A percentile compares a stretch with the other conserved stretches of the same genome.
These are phyloP conservation scores for Spea multiplicata DNA, from an alignment of 2,113 vertebrate genomes.

Conservation along the genomic window DNA sequence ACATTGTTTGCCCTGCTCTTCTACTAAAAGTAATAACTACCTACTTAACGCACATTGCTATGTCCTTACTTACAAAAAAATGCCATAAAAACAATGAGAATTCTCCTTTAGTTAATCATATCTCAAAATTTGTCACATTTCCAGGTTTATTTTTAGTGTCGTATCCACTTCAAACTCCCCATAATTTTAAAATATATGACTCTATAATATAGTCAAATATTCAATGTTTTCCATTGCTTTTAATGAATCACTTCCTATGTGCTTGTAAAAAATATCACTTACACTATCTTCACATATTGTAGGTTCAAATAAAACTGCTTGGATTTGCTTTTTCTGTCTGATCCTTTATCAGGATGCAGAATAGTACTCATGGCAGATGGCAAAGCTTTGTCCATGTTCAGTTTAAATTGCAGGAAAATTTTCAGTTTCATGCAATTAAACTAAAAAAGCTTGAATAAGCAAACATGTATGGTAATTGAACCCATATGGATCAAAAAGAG, in stretches of 20 bases:
- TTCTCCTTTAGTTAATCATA: too few relatives aligned
- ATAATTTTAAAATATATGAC: too few relatives aligned
- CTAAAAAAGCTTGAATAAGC: constrained; percentile 66
- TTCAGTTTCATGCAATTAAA: constrained; percentile 63
- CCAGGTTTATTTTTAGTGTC: too few relatives aligned
- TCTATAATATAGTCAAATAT: too few relatives aligned
- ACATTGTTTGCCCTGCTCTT: too few relatives aligned
- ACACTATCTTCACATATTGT: neutral
- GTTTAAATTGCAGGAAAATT: constrained; percentile 61
- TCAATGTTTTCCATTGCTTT: neutral
- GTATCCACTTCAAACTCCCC: too few relatives aligned
- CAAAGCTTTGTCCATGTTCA: constrained; percentile 57
- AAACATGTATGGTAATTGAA: constrained; percentile 64
- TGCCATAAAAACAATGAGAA: too few relatives aligned
- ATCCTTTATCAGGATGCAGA: neutral
- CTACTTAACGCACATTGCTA: too few relatives aligned
- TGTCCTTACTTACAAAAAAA: too few relatives aligned
- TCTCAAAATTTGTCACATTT: too few relatives aligned
- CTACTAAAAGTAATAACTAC: too few relatives aligned
- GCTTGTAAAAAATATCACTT: neutral
- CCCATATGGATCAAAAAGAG: constrained; percentile 61
- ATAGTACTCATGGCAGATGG: constrained; percentile 56
- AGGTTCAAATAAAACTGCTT: neutral
- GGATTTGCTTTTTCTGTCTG: neutral
- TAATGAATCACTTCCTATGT: neutral